Base-by-base conservation (phyloP, 1,140 invertebrate genomes). In the Stegodyphus dumicola region DNA sequence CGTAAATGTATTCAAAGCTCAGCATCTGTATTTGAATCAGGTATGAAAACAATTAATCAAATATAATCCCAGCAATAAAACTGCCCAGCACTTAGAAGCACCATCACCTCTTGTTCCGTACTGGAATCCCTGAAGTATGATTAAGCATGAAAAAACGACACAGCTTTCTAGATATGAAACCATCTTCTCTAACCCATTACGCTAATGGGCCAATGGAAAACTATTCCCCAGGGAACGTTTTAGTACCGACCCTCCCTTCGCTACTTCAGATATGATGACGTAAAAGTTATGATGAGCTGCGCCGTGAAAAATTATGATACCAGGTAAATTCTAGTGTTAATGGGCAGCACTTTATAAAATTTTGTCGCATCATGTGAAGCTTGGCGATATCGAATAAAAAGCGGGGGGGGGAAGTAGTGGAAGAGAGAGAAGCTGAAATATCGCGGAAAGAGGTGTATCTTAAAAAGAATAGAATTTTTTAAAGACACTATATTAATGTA, bases 291-390 rank as follows among this genome's bases (percentile, higher is more conserved):
- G 65, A 67, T 67, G 65, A 67, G 65, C 11, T 67, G 17, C 17
- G 11, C 65, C 17, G 7, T 17, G 65, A n/a, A 67, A 67, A 67
- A 67, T 67, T 67, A 67, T 18, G 65, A 67, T n/a, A 7, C 65
- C 65, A 7, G 56, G 56, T 60, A 15, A 60, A 10, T 60, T 15
- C 56, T 10, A 7, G 65, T 17, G 65, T n/a, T 67, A 67, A 67
- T 67, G 65, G 65, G 13, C 17, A 67, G 65, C 65, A 67, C 65
- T 67, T 67, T 67, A 67, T 67, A 60, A 60, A 60, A 60, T 60
- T 60, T 15, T 15, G 56, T 60, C 9, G 15, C 56, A 33, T 33
- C 33, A 33, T 60, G 56, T 11, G 15, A 60, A 2, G 56, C 56
- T 60, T 60, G 56, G 9, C 33, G 33, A 33, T 33, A 60, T 9